phyloP scores from a whole-genome alignment of 1,140 invertebrate species.

The Atopsyche davidsoni region DNA sequence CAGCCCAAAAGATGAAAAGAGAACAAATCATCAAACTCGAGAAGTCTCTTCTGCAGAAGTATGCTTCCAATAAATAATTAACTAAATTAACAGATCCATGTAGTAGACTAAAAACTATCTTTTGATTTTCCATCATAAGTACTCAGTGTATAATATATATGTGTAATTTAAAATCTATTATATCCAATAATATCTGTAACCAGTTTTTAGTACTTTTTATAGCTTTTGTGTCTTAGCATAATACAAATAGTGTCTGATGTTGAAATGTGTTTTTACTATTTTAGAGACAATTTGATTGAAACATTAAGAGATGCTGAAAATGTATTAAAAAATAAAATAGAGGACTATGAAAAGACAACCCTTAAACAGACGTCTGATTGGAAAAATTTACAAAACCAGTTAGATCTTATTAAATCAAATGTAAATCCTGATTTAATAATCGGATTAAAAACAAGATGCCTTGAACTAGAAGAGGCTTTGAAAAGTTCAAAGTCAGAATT shows the following conservation, averaged over 20 bases:
- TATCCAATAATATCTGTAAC: background rate
- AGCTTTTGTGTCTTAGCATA: background rate
- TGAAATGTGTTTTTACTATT: conserved; percentile 4
- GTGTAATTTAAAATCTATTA: background rate
- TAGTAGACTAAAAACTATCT: background rate
- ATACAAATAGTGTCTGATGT: no score
- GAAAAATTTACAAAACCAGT: conserved; percentile 38
- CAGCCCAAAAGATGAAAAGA: conserved; percentile 20
- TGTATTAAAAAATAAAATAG: conserved; percentile 31
- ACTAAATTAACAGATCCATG: background rate
- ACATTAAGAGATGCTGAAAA: conserved; percentile 10
- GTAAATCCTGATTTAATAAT: conserved; percentile 36
- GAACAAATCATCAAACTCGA: conserved; percentile 26
- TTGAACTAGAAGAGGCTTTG: conserved; percentile 34
- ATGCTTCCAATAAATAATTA: no score
- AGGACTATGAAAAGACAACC: conserved; percentile 40
- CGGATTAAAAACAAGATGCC: conserved; percentile 36
- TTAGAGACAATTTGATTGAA: conserved; percentile 16
- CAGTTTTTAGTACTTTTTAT: background rate
- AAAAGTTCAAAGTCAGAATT: conserved; percentile 36
- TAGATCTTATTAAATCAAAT: conserved; percentile 35
- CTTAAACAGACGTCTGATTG: conserved; percentile 37
- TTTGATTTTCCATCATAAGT: background rate
- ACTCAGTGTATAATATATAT: no score
- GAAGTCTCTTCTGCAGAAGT: conserved; percentile 20